phyloP scores from a whole-genome alignment of 2,888 invertebrate species.

The Hecatera dysodea region DNA sequence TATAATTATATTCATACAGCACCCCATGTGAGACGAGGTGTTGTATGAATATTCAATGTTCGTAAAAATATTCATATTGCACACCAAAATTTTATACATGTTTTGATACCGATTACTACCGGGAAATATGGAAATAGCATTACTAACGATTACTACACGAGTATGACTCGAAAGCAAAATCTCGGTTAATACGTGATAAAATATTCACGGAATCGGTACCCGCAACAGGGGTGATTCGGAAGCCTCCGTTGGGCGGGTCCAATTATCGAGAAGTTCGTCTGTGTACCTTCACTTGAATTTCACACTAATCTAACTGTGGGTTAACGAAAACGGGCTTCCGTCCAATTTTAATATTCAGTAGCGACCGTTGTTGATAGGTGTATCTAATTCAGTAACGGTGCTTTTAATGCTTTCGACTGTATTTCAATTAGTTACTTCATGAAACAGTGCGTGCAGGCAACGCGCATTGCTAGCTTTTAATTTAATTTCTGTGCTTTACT shows the following conservation, averaged over 20 bases:
- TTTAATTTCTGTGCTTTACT: too few relatives aligned
- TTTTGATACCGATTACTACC: too few relatives aligned
- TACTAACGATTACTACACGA: not conserved
- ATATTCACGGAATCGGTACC: slow-evolving; percentile 5
- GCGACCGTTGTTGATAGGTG: not conserved
- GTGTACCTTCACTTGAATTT: slow-evolving; percentile 5
- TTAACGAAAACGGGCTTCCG: not conserved
- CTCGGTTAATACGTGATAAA: slow-evolving; percentile 14
- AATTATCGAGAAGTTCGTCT: slow-evolving; percentile 9
- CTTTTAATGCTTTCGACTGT: not conserved
- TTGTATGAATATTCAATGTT: not conserved
- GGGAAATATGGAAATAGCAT: too few relatives aligned
- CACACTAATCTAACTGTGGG: not conserved
- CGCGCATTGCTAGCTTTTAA: not conserved
- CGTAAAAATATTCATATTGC: not conserved
- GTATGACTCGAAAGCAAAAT: slow-evolving; percentile 5
- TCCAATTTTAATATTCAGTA: slow-evolving; percentile 1
- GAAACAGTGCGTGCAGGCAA: not conserved
- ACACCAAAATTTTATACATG: not conserved
- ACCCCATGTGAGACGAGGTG: too few relatives aligned
- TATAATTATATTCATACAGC: not conserved
- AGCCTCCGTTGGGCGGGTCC: not conserved
- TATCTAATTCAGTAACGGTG: not conserved
- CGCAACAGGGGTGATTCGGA: not conserved
- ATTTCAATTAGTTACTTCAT: not conserved